A percentile compares a stretch with the other conserved stretches of the same genome.
Conservation (phyloP, 2,113 vertebrate genomes). For the Xenopus laevis region DNA sequence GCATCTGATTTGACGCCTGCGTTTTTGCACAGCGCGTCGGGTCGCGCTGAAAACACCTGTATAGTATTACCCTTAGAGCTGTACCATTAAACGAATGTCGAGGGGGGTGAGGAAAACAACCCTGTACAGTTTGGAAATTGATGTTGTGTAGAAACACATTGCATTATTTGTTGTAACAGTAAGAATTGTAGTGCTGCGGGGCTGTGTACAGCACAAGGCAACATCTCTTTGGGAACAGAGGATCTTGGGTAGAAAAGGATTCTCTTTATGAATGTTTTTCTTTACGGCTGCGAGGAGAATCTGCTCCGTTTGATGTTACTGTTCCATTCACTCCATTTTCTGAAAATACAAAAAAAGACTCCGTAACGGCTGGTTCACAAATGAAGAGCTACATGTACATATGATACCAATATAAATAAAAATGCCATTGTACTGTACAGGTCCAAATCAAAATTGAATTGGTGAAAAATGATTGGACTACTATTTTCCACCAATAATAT, state of each 20-base stretch:
- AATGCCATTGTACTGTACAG: too few relatives aligned
- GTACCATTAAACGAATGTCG: constrained; percentile 28
- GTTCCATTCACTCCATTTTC: constrained; percentile 94
- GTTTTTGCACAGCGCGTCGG: too few relatives aligned
- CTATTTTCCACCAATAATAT: too few relatives aligned
- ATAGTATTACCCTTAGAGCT: too few relatives aligned
- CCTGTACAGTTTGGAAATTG: constrained; percentile 31
- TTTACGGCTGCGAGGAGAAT: constrained; percentile 88
- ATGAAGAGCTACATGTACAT: too few relatives aligned
- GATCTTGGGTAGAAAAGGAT: constrained; percentile 55
- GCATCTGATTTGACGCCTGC: too few relatives aligned
- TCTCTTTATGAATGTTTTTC: constrained; percentile 84
- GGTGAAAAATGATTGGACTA: too few relatives aligned
- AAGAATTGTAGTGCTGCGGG: constrained; percentile 65
- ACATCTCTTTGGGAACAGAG: constrained; percentile 72
- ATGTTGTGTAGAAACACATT: constrained; percentile 18
- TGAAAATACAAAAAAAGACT: constrained; percentile 60
- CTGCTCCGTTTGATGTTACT: constrained; percentile 84
- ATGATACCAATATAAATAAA: too few relatives aligned
- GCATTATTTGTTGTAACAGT: constrained; percentile 63
- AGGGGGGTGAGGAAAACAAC: constrained; percentile 1
- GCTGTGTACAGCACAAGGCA: constrained; percentile 68
- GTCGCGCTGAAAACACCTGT: too few relatives aligned
- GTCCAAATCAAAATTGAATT: too few relatives aligned
- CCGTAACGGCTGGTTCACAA: too few relatives aligned